phyloP scores from a whole-genome alignment of 2,797 vertebrate species.

The Enteromius radiatus region DNA sequence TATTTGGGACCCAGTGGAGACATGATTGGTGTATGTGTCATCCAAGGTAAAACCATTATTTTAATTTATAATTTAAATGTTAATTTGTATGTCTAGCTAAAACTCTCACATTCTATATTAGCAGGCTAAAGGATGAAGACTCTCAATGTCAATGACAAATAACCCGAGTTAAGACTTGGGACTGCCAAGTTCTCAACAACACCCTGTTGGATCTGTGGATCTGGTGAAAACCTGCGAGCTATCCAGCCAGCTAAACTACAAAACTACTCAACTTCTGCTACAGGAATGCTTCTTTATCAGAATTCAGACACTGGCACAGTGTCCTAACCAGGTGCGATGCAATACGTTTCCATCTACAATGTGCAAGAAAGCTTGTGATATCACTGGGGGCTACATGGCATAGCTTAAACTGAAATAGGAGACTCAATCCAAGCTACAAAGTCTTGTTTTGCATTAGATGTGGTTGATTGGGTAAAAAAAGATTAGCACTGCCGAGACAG shows the following conservation, averaged over 20 bases:
- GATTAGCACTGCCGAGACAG: not conserved
- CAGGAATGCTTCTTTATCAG: not conserved
- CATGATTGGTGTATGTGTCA: not conserved
- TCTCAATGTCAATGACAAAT: not conserved
- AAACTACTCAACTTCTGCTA: not conserved
- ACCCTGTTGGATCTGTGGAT: not conserved
- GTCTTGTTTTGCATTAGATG: not conserved
- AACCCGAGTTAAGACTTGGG: too few relatives aligned
- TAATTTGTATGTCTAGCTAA: not conserved
- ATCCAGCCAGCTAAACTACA: not conserved
- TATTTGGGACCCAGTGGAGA: not conserved
- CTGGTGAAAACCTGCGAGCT: not conserved
- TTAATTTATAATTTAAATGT: not conserved
- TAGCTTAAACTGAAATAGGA: not conserved
- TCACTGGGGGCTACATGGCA: not conserved
- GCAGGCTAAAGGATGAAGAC: not conserved
- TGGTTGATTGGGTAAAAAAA: not conserved
- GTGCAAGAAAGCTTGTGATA: not conserved
- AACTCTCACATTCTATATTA: not conserved
- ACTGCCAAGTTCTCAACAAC: not conserved
- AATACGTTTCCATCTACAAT: not conserved
- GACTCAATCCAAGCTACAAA: not conserved
- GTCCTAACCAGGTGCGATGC: not conserved
- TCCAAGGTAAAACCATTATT: slow-evolving; percentile 6
- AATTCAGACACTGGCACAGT: not conserved